Conservation (phyloP, 2,888 invertebrate species). For the Epinotia nisella region DNA sequence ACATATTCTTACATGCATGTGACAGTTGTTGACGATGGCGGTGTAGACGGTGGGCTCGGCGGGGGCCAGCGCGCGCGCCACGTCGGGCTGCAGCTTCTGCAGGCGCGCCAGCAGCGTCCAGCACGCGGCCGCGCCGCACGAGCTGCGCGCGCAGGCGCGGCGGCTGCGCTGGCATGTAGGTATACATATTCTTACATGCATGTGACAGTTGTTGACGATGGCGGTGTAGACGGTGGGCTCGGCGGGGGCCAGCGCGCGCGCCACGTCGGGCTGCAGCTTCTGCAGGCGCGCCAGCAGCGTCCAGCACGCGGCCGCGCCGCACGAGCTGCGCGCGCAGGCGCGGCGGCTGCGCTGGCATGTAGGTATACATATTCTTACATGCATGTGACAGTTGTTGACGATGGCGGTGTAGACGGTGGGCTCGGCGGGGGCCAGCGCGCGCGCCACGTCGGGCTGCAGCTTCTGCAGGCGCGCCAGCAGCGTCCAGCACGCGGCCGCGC, state of each 20-base stretch:
- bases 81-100: constrained; percentile 51
- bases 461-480: constrained; percentile 64
- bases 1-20: constrained; percentile 68
- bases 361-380: no score
- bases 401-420: no score
- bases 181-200: no score
- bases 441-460: constrained; percentile 47
- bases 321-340: not conserved
- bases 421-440: no score
- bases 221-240: constrained; percentile 52
- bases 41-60: constrained; percentile 52
- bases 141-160: constrained; percentile 56
- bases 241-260: constrained; percentile 56
- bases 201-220: constrained; percentile 60
- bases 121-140: no score
- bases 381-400: not conserved
- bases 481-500: constrained; percentile 69
- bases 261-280: constrained; percentile 46
- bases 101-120: constrained; percentile 73
- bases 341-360: no score
- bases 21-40: constrained; percentile 59
- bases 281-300: no score
- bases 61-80: constrained; percentile 55
- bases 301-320: no score
- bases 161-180: no score